Conservation (phyloP, 2,113 vertebrate species). For the Cacatua alba region DNA sequence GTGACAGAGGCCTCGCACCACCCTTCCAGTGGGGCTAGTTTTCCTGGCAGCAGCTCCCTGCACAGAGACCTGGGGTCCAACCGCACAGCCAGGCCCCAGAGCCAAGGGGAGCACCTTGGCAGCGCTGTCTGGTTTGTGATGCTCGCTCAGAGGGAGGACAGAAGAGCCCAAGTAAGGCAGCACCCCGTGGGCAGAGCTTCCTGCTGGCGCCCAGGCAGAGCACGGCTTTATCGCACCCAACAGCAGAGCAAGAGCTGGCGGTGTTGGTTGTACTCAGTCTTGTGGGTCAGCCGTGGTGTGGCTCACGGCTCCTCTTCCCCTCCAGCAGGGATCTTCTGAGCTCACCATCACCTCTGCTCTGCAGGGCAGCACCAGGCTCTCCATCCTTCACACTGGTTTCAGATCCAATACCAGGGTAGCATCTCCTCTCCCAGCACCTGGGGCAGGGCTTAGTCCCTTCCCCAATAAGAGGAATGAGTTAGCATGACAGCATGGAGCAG, state of each 20-base stretch:
- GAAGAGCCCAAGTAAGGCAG: neutral
- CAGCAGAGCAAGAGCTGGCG: neutral
- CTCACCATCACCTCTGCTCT: neutral
- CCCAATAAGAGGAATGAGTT: neutral
- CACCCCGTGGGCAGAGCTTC: neutral
- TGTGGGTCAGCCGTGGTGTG: neutral
- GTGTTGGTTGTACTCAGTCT: neutral
- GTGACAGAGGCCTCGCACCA: neutral
- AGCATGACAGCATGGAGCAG: neutral
- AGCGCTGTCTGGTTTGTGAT: neutral
- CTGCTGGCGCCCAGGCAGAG: neutral
- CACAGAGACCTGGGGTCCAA: neutral
- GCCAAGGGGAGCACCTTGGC: neutral
- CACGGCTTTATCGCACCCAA: accelerated
- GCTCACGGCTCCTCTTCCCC: neutral
- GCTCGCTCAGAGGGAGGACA: neutral
- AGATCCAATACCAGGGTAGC: neutral
- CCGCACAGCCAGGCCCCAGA: neutral
- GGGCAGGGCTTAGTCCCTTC: neutral
- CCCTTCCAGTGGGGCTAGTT: neutral
- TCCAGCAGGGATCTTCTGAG: neutral
- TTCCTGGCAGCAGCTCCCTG: neutral
- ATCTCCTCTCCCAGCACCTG: neutral
- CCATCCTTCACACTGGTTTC: neutral
- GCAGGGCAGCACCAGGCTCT: neutral